Evolutionary conservation across 2,888 invertebrate species (phyloP).

Genomic region (Ferrisia virgata): DNA sequence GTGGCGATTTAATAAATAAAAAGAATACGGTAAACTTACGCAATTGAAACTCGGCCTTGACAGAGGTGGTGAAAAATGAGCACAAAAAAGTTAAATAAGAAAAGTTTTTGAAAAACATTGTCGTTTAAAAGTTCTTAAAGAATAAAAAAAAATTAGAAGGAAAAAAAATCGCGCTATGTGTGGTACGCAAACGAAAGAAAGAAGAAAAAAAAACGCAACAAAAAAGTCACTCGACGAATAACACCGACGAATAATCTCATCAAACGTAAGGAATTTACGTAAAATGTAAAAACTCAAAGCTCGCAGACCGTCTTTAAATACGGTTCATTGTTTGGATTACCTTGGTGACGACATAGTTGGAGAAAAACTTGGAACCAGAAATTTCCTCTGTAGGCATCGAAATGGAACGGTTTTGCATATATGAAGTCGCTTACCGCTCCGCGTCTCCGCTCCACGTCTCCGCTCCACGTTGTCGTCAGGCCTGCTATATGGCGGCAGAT

Average conservation of each 20-base stretch:
- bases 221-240: not conserved
- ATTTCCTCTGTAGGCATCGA: not conserved
- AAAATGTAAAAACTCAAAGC: not conserved
- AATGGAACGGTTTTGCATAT: not conserved
- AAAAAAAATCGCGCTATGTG: not conserved
- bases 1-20: not conserved
- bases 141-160: not conserved
- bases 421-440: not conserved
- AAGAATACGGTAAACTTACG: conserved; percentile 34
- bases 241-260: not conserved
- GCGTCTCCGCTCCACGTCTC: not conserved
- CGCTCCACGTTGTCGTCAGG: not conserved
- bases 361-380: not conserved
- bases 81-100: conserved; percentile 19
- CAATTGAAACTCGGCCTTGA: conserved; percentile 27
- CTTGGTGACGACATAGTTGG: not conserved
- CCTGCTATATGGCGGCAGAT: not conserved
- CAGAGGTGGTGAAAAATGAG: conserved; percentile 28
- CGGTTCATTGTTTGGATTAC: not conserved
- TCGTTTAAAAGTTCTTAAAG: not conserved
- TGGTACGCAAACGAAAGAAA: not conserved
- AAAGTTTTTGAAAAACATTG: conserved; percentile 27
- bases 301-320: not conserved
- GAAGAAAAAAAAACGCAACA: no score
- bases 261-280: not conserved